These are phyloP conservation scores for Ambastaia sidthimunki DNA, from an alignment of 2,797 vertebrate genomes.

Conservation along the genomic window DNA sequence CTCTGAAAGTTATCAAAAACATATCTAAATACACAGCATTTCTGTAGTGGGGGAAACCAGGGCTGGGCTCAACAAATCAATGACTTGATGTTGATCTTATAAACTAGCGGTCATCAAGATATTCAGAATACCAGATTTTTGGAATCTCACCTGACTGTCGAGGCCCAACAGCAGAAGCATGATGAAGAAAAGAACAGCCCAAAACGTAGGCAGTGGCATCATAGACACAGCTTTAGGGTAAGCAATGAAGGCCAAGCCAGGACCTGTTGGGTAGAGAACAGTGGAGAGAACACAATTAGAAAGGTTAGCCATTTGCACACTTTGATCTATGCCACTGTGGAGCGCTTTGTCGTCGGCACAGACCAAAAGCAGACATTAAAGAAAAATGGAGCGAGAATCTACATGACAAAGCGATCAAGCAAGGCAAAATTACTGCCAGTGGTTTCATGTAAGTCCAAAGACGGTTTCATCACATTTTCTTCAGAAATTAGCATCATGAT, in stretches of 20 bases:
- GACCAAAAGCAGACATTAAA: constrained; percentile 62
- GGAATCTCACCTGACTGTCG: constrained; percentile 81
- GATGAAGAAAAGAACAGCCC: constrained; percentile 98
- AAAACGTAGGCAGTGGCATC: constrained; percentile 98
- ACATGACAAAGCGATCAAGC: constrained; percentile 24
- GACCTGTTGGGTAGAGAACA: constrained; percentile 80
- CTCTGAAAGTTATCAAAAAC: no score
- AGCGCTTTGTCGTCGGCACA: constrained; percentile 56
- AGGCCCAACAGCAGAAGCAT: constrained; percentile 99
- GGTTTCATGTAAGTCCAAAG: constrained; percentile 3
- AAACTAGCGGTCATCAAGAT: not conserved
- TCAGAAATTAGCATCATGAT: constrained; percentile 12
- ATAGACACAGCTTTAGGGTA: constrained; percentile 98
- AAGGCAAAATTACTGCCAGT: constrained; percentile 31
- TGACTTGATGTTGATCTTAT: not conserved
- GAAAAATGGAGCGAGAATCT: constrained; percentile 4
- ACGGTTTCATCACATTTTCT: constrained; percentile 7
- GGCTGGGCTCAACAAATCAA: no score
- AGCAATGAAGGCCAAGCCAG: constrained; percentile 91
- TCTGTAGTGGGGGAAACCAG: no score
- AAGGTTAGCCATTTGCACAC: constrained; percentile 35
- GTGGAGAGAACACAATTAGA: constrained; percentile 71
- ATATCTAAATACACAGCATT: no score
- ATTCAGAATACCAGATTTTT: not conserved
- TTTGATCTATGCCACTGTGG: constrained; percentile 72